A percentile compares a stretch with the other conserved stretches of the same genome.
These are phyloP conservation scores for Daktulosphaira vitifoliae DNA, from an alignment of 1,140 invertebrate species.

Conservation along the genomic window DNA sequence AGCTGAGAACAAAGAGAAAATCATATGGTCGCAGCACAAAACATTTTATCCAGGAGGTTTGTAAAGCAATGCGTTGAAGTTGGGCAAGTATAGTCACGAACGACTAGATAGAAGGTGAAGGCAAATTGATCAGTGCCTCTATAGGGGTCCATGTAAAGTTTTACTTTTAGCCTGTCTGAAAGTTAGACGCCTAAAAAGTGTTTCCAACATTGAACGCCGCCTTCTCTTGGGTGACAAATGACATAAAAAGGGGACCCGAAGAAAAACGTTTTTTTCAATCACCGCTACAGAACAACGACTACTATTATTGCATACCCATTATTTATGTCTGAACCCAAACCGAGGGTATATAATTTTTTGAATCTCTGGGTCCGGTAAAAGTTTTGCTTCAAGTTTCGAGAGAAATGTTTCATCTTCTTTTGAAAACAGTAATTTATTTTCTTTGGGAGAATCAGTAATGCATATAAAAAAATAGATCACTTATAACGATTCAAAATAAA, in stretches of 20 bases:
- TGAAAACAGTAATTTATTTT: too few species aligned
- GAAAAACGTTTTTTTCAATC: constrained; percentile 31
- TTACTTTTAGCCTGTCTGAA: constrained; percentile 6
- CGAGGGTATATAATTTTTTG: constrained; percentile 3
- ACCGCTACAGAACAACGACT: background rate
- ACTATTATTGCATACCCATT: constrained; percentile 30
- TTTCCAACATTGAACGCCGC: background rate
- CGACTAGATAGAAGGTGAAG: background rate
- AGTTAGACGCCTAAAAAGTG: constrained; percentile 28
- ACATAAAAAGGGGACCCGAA: constrained; percentile 18
- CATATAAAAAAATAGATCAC: too few species aligned
- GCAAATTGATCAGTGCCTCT: constrained; percentile 16
- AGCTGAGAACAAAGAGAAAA: constrained; percentile 25
- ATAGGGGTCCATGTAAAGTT: constrained; percentile 18
- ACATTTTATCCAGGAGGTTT: constrained; percentile 10
- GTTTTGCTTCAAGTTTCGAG: background rate
- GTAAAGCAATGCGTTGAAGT: constrained; percentile 12
- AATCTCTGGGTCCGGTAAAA: background rate
- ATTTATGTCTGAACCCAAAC: constrained; percentile 12
- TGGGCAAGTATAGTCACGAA: constrained; percentile 1
- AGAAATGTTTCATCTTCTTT: too few species aligned
- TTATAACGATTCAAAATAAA: too few species aligned
- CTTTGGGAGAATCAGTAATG: too few species aligned
- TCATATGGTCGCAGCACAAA: background rate
- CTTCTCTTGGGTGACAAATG: constrained; percentile 22